Evolutionary conservation across 1,140 invertebrate genomes (phyloP).

Genomic region (Aradophagus sp.): DNA sequence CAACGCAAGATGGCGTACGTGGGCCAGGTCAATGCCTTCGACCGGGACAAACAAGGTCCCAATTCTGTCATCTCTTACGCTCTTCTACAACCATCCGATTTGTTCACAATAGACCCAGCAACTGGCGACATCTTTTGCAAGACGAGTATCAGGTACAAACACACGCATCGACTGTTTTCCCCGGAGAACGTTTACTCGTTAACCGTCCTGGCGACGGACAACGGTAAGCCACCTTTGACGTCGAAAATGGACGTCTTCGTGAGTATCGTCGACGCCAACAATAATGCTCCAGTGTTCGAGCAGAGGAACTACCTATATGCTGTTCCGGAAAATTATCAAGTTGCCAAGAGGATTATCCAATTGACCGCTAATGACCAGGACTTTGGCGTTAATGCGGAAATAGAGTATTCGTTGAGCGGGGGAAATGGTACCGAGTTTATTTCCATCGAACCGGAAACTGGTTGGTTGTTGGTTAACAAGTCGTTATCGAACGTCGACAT

Average conservation of each 20-base stretch:
- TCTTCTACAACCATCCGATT: slow-evolving; percentile 90
- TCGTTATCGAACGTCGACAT: slow-evolving; percentile 76
- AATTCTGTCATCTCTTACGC: slow-evolving; percentile 96
- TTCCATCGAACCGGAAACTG: slow-evolving; percentile 82
- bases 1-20: slow-evolving; percentile 86
- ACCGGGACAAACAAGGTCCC: slow-evolving; percentile 93
- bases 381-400: slow-evolving; percentile 89
- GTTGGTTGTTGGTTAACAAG: slow-evolving; percentile 86
- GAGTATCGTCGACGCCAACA: slow-evolving; percentile 93
- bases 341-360: slow-evolving; percentile 82
- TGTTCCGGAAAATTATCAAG: slow-evolving; percentile 83
- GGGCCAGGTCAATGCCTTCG: slow-evolving; percentile 90
- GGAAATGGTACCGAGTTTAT: slow-evolving; percentile 89
- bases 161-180: slow-evolving; percentile 83
- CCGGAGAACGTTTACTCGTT: slow-evolving; percentile 92
- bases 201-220: slow-evolving; percentile 90
- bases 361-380: slow-evolving; percentile 87
- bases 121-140: slow-evolving; percentile 93
- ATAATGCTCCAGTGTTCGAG: slow-evolving; percentile 89
- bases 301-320: slow-evolving; percentile 84
- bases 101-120: slow-evolving; percentile 92
- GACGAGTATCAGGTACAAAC: slow-evolving; percentile 86
- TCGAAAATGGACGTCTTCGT: slow-evolving; percentile 88
- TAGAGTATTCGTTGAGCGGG: slow-evolving; percentile 84
- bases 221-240: slow-evolving; percentile 93